A percentile compares a stretch with the other conserved stretches of the same genome.
Conservation (phyloP, 2,888 invertebrate genomes). For the Ditula angustiorana region DNA sequence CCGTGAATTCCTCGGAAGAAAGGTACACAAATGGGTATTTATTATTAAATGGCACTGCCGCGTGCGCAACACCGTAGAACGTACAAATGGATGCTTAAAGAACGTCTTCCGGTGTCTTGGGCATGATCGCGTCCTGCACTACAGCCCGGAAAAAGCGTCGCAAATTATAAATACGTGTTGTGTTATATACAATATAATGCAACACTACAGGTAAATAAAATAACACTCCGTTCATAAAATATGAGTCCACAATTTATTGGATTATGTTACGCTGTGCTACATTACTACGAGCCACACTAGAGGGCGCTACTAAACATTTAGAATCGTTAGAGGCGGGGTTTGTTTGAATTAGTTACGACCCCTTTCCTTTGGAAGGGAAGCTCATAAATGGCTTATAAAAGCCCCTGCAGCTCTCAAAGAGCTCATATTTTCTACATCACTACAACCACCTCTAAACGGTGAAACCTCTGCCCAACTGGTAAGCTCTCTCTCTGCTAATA, state of each 20-base stretch:
- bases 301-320: too few species aligned
- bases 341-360: too few species aligned
- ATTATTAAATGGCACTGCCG: slow-evolving; percentile 38
- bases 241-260: not conserved
- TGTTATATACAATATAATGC: slow-evolving; percentile 20
- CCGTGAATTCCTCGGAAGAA: slow-evolving; percentile 10
- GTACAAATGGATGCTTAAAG: slow-evolving; percentile 32
- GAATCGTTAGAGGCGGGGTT: too few species aligned
- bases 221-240: not conserved
- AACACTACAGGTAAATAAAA: not conserved
- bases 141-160: slow-evolving; percentile 29
- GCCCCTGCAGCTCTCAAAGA: too few species aligned
- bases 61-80: slow-evolving; percentile 27
- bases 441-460: too few species aligned
- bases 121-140: slow-evolving; percentile 18
- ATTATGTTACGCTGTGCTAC: not conserved
- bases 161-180: slow-evolving; percentile 28
- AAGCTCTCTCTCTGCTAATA: too few species aligned
- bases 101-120: slow-evolving; percentile 21
- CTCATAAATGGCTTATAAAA: too few species aligned
- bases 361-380: too few species aligned
- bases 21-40: slow-evolving; percentile 16
- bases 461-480: too few species aligned
- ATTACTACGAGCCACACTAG: too few species aligned
- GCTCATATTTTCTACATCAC: too few species aligned